Percentiles rank a stretch among this genome's conserved stretches.
phyloP scores from a whole-genome alignment of 2,888 invertebrate species.

The Chrysodeixis includens region DNA sequence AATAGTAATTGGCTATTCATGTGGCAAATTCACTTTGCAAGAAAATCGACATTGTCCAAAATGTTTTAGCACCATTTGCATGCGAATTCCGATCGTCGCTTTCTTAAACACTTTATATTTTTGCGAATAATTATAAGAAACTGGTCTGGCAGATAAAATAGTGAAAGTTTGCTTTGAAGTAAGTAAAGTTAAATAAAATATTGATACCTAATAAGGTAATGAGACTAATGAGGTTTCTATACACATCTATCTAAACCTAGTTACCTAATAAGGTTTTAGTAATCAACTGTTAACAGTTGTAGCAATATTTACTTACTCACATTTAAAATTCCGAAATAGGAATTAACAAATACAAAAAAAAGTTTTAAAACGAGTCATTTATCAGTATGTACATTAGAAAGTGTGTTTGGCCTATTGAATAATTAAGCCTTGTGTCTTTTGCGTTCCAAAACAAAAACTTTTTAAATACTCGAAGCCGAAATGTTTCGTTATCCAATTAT shows the following conservation, averaged over 20 bases:
- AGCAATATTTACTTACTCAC: background rate
- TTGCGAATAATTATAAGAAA: constrained; percentile 1
- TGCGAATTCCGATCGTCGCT: background rate
- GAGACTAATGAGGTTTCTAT: constrained; percentile 5
- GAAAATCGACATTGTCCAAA: background rate
- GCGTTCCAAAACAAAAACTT: background rate
- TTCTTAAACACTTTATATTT: background rate
- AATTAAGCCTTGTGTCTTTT: background rate
- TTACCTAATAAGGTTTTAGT: constrained; percentile 3
- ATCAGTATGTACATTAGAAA: constrained; percentile 3
- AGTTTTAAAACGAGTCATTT: background rate
- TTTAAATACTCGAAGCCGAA: background rate
- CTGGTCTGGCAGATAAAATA: background rate
- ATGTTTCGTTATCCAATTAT: background rate
- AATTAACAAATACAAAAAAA: background rate
- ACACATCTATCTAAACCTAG: constrained; percentile 2
- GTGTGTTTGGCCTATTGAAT: background rate
- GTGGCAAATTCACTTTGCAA: background rate
- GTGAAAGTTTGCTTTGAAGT: background rate
- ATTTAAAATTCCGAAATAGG: background rate
- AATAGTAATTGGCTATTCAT: background rate
- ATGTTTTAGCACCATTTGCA: constrained; percentile 2
- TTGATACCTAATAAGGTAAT: background rate
- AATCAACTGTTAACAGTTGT: constrained; percentile 2
- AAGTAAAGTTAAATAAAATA: background rate